Conservation (phyloP, 1,140 invertebrate genomes). For the Zaprionus taronus region DNA sequence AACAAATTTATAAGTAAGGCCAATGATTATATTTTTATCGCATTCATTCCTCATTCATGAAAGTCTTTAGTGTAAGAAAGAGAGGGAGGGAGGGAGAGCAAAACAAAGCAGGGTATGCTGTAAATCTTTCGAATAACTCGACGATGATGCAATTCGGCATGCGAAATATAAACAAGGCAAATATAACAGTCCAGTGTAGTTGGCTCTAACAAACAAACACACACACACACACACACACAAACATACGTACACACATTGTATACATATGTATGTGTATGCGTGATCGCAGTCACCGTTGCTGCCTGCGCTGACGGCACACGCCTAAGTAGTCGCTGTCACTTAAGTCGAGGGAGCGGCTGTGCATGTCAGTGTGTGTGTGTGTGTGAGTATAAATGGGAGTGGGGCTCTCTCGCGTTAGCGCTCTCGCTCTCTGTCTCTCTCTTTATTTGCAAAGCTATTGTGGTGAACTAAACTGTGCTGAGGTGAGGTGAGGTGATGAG, state of each 20-base stretch:
- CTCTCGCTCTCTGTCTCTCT: slow-evolving; percentile 47
- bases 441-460: slow-evolving; percentile 47
- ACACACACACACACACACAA: slow-evolving; percentile 17
- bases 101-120: slow-evolving; percentile 16
- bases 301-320: slow-evolving; percentile 54
- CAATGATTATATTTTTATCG: slow-evolving; percentile 62
- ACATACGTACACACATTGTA: not conserved
- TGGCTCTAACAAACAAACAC: slow-evolving; percentile 36
- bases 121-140: slow-evolving; percentile 64
- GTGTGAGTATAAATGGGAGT: slow-evolving; percentile 21
- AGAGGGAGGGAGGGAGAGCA: slow-evolving; percentile 13
- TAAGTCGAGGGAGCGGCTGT: slow-evolving; percentile 75
- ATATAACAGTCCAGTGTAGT: slow-evolving; percentile 44
- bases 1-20: slow-evolving; percentile 34
- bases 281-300: slow-evolving; percentile 26
- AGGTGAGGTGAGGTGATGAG: slow-evolving; percentile 9
- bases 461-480: not conserved
- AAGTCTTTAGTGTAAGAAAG: not conserved
- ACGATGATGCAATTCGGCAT: slow-evolving; percentile 67
- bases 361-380: slow-evolving; percentile 15
- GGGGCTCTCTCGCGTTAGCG: not conserved
- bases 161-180: slow-evolving; percentile 41
- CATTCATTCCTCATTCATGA: slow-evolving; percentile 28
- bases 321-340: slow-evolving; percentile 75
- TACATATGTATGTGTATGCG: slow-evolving; percentile 7